phyloP scores from a whole-genome alignment of 2,888 invertebrate species.

The Cosmorhoe ocellata region DNA sequence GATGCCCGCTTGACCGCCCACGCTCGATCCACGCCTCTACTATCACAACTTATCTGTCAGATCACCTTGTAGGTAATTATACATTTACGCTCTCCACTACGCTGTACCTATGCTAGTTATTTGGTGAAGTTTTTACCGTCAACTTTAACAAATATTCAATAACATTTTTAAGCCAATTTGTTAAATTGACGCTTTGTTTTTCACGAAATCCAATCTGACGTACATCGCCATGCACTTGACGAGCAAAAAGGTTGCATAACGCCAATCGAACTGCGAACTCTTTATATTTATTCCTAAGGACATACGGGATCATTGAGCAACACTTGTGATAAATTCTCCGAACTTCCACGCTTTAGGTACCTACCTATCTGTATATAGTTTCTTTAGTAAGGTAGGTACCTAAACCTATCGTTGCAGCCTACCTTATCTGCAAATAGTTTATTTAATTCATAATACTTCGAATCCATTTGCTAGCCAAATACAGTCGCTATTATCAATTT shows the following conservation, averaged over 20 bases:
- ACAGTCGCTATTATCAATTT: slow-evolving; percentile 18
- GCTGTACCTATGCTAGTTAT: slow-evolving; percentile 1
- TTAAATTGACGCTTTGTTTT: slow-evolving; percentile 1
- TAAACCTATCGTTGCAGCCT: too few species aligned
- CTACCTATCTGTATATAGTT: too few species aligned
- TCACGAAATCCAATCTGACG: background rate
- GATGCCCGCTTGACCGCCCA: slow-evolving; percentile 27
- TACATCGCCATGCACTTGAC: slow-evolving; percentile 1
- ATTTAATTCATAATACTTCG: slow-evolving; percentile 1
- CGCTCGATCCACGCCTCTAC: slow-evolving; percentile 18
- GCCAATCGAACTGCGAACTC: slow-evolving; percentile 3
- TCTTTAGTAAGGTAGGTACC: too few species aligned
- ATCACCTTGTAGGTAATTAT: slow-evolving; percentile 4
- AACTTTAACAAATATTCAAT: too few species aligned
- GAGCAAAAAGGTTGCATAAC: slow-evolving; percentile 13
- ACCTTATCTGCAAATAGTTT: background rate
- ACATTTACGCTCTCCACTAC: slow-evolving; percentile 1
- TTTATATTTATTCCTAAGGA: slow-evolving; percentile 11
- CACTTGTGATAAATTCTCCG: too few species aligned
- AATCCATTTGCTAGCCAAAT: slow-evolving; percentile 1
- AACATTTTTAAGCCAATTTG: background rate
- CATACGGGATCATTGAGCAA: slow-evolving; percentile 20
- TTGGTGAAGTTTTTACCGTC: slow-evolving; percentile 7
- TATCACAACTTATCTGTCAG: slow-evolving; percentile 14
- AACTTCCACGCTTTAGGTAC: too few species aligned